Evolutionary conservation across 1,140 invertebrate genomes (phyloP).

Genomic region (Batillaria attramentaria): DNA sequence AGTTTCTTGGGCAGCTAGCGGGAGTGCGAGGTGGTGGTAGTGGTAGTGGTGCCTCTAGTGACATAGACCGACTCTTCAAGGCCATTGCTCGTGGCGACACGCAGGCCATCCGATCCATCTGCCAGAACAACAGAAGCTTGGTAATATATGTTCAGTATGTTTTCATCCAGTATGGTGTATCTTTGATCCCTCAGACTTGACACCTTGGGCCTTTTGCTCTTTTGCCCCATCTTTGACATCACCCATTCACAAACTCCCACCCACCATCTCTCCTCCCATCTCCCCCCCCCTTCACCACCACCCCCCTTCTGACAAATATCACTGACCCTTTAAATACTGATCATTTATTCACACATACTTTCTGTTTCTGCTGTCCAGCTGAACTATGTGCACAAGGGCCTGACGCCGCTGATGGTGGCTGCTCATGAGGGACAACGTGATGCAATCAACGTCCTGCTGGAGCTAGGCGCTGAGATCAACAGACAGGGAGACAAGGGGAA

Average conservation of each 20-base stretch:
- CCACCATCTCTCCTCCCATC: too few relatives aligned
- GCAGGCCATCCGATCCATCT: background rate
- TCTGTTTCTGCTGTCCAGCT: conserved; percentile 19
- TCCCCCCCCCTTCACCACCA: too few relatives aligned
- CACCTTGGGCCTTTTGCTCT: too few relatives aligned
- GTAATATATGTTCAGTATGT: too few relatives aligned
- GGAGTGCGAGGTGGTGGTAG: background rate
- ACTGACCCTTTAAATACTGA: too few relatives aligned
- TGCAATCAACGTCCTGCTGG: conserved; percentile 13
- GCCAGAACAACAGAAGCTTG: conserved; percentile 25
- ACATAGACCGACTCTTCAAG: conserved; percentile 1
- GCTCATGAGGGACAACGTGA: conserved; percentile 27
- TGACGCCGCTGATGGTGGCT: conserved; percentile 34
- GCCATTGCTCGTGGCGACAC: background rate
- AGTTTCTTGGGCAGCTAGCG: background rate
- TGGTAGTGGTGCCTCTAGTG: background rate
- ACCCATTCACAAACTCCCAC: too few relatives aligned
- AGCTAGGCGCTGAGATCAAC: conserved; percentile 30
- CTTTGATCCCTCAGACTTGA: too few relatives aligned
- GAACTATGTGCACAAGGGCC: conserved; percentile 21
- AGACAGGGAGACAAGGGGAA: conserved; percentile 15
- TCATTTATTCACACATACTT: too few relatives aligned
- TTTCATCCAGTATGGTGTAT: too few relatives aligned
- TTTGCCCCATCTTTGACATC: too few relatives aligned
- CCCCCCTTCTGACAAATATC: too few relatives aligned